Conservation (phyloP, 2,113 vertebrate genomes). For the Cyprichromis sp. region DNA sequence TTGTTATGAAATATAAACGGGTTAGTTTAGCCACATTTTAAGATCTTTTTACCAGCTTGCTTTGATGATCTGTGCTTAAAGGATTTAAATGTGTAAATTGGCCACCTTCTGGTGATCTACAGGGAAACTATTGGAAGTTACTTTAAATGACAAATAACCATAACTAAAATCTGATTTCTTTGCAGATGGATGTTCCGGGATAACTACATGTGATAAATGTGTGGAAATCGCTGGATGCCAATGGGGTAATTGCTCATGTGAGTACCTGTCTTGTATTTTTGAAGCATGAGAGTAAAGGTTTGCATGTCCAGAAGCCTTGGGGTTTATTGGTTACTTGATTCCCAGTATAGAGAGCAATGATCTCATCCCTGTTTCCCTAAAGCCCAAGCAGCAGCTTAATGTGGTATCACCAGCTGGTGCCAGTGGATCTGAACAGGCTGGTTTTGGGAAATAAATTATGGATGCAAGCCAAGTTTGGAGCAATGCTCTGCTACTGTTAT, state of each 20-base stretch:
- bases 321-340: slow-evolving; percentile 1
- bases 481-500: background rate
- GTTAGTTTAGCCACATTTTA: background rate
- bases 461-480: background rate
- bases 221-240: background rate
- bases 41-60: background rate
- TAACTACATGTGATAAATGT: slow-evolving; percentile 4
- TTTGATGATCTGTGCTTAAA: background rate
- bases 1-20: slow-evolving; percentile 3
- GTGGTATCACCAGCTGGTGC: background rate
- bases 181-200: background rate
- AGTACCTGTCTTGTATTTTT: slow-evolving; percentile 42
- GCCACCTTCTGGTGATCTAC: background rate
- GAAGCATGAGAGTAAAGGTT: slow-evolving; percentile 1
- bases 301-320: slow-evolving; percentile 13
- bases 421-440: background rate
- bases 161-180: background rate
- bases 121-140: background rate
- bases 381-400: background rate
- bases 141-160: background rate
- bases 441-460: background rate
- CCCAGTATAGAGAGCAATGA: slow-evolving; percentile 5
- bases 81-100: background rate
- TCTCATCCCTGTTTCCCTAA: background rate
- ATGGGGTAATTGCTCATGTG: slow-evolving; percentile 62